phyloP scores from a whole-genome alignment of 2,113 vertebrate species.

The Leucosticte australis region DNA sequence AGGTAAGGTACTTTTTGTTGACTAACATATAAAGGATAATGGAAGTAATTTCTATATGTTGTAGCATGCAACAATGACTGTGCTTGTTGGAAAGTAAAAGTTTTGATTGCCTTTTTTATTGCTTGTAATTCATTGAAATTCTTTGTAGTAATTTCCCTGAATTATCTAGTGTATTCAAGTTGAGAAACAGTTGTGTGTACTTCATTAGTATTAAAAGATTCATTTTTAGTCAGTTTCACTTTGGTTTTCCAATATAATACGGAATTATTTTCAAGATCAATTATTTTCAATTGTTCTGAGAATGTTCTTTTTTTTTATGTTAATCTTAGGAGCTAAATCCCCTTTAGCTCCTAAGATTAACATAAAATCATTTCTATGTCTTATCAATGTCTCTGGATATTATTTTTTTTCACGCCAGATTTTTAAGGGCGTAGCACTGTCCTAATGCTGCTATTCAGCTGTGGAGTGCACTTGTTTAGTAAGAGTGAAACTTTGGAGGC shows the following conservation, averaged over 20 bases:
- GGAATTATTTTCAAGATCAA: neutral
- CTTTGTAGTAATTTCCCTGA: neutral
- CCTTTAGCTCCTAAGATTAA: too few species aligned
- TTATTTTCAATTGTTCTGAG: neutral
- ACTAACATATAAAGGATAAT: neutral
- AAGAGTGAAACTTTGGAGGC: neutral
- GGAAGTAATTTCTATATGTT: constrained; percentile 5
- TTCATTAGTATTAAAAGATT: neutral
- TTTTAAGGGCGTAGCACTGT: neutral
- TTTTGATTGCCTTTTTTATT: constrained; percentile 42
- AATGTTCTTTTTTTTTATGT: neutral
- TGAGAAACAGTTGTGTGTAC: neutral
- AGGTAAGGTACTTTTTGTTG: constrained; percentile 54
- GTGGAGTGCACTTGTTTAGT: neutral
- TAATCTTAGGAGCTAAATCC: neutral
- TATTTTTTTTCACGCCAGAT: neutral
- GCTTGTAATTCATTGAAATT: constrained; percentile 15
- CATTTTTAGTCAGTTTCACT: neutral
- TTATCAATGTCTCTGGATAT: neutral
- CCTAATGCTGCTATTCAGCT: neutral
- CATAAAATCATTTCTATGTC: neutral
- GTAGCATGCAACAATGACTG: neutral
- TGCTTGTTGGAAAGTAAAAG: neutral
- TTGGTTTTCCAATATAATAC: neutral
- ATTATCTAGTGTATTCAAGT: neutral